These are phyloP conservation scores for Neodiprion pinetum DNA, from an alignment of 1,140 invertebrate genomes.

Conservation along the genomic window DNA sequence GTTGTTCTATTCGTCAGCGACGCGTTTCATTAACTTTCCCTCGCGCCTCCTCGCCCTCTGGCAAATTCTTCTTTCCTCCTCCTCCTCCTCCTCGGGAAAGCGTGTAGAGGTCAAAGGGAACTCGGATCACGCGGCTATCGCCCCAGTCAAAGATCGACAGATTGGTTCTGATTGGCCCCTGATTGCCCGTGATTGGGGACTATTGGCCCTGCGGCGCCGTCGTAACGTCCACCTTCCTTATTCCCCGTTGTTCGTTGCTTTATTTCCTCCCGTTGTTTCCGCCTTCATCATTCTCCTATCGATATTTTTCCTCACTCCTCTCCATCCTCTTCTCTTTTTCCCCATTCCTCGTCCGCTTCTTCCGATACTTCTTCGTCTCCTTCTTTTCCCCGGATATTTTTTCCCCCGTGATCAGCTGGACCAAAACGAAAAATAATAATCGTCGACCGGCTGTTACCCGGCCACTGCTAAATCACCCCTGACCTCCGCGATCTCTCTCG, in stretches of 20 bases:
- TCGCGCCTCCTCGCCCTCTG: neutral
- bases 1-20: constrained; percentile 61
- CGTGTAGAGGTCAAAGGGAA: neutral
- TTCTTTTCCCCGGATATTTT: no score
- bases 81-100: neutral
- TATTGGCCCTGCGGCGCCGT: neutral
- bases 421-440: constrained; percentile 61
- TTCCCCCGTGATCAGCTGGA: neutral
- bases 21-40: constrained; percentile 56
- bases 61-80: neutral
- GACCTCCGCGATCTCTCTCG: constrained; percentile 28
- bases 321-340: neutral
- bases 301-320: neutral
- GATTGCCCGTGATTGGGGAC: neutral
- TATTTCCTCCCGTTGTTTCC: neutral
- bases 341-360: no score
- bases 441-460: constrained; percentile 52
- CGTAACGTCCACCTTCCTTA: no score
- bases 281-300: neutral
- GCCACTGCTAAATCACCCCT: constrained; percentile 50
- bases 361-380: no score
- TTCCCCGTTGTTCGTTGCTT: neutral
- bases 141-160: neutral
- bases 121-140: neutral
- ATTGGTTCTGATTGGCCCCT: constrained; percentile 1